phyloP scores from a whole-genome alignment of 2,113 vertebrate genomes.

The Platycercus adscitus region DNA sequence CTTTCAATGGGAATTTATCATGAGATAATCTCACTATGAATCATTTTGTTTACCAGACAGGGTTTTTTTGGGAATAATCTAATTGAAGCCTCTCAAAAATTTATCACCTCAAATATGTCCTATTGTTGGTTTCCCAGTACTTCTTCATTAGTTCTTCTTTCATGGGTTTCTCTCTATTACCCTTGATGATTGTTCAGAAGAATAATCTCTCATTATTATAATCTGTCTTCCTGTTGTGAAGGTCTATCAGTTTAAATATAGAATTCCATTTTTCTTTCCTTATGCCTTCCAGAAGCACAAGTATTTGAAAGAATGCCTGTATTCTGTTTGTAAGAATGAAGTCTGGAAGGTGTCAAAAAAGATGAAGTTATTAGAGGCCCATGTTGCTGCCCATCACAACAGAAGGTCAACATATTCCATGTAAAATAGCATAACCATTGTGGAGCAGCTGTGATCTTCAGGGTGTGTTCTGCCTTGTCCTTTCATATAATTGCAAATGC shows the following conservation, averaged over 20 bases:
- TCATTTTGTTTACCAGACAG: background rate
- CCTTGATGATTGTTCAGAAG: background rate
- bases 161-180: background rate
- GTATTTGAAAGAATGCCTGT: background rate
- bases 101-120: background rate
- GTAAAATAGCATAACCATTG: background rate
- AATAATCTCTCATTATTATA: background rate
- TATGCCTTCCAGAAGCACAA: background rate
- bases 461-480: background rate
- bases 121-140: background rate
- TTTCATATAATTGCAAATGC: background rate
- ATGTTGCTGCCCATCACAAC: background rate
- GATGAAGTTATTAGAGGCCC: background rate
- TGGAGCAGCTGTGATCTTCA: background rate
- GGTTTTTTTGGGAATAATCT: background rate
- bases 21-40: background rate
- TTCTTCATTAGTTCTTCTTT: background rate
- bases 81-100: background rate
- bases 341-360: background rate
- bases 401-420: background rate
- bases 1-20: background rate
- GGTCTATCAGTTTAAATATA: background rate
- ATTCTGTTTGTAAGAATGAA: background rate
- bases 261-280: background rate
- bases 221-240: background rate